A percentile compares a stretch with the other conserved stretches of the same genome.
Conservation (phyloP, 2,888 invertebrate species). For the Lymantria monacha region DNA sequence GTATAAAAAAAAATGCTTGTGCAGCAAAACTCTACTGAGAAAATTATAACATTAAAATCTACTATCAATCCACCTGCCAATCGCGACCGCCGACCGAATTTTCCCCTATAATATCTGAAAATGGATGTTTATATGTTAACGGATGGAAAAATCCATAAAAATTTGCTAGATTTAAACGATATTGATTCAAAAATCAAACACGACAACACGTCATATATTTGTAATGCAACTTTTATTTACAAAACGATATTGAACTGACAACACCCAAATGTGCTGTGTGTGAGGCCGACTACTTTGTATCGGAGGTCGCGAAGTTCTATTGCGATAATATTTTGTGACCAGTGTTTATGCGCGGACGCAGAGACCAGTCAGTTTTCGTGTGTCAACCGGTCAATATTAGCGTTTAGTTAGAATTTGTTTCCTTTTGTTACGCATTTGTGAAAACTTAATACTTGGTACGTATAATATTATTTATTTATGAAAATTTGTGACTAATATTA, state of each 20-base stretch:
- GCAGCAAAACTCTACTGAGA: no score
- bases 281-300: constrained; percentile 4
- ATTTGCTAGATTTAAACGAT: no score
- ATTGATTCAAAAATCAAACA: no score
- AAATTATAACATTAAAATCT: no score
- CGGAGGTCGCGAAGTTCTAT: constrained; percentile 31
- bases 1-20: no score
- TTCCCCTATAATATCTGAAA: no score
- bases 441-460: background rate
- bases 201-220: background rate
- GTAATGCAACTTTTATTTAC: background rate
- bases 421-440: background rate
- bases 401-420: constrained; percentile 1
- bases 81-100: no score
- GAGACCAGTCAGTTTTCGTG: constrained; percentile 27
- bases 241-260: background rate
- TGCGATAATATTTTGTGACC: constrained; percentile 34
- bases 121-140: no score
- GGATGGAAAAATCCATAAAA: no score
- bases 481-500: no score
- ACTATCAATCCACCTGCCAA: no score
- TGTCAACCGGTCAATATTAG: constrained; percentile 19
- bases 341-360: constrained; percentile 22
- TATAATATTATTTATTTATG: background rate
- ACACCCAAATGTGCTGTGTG: background rate